Percentiles rank a stretch among this genome's conserved stretches.
Evolutionary conservation across 30 jellyfish, hydroid and myxozoan genomes (phyloP).

Genomic region (Clytia hemisphaerica): DNA sequence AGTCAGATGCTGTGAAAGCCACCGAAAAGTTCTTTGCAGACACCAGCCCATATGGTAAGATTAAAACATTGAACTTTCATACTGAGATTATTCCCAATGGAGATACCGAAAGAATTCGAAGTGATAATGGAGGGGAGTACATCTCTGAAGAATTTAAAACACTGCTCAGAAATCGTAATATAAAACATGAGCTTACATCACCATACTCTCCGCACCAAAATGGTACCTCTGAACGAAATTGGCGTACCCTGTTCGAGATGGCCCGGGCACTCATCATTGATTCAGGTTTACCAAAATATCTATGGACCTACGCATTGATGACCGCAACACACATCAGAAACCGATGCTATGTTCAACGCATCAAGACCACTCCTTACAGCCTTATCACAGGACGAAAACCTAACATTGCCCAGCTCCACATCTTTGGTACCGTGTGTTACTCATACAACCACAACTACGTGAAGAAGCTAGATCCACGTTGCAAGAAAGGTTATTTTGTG

Average conservation of each 20-base stretch:
- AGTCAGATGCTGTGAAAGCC: too few species aligned
- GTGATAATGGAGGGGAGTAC: too few species aligned
- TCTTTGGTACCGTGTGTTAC: constrained; percentile 13
- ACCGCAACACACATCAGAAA: constrained; percentile 7
- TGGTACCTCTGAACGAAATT: constrained; percentile 35
- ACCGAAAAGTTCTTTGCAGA: too few species aligned
- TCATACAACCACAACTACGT: not conserved
- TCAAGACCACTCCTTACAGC: constrained; percentile 4
- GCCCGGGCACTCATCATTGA: constrained; percentile 15
- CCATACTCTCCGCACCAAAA: constrained; percentile 40
- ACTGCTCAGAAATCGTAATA: too few species aligned
- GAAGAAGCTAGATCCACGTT: constrained; percentile 15
- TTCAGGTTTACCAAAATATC: not conserved
- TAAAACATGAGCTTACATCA: constrained; percentile 28
- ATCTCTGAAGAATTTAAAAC: too few species aligned
- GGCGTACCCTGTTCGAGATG: constrained; percentile 35
- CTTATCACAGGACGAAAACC: constrained; percentile 9
- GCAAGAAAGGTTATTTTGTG: constrained; percentile 22
- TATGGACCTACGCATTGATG: not conserved
- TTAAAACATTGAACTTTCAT: too few species aligned
- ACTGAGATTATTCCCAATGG: too few species aligned
- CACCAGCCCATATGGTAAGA: too few species aligned
- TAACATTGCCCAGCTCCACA: constrained; percentile 11
- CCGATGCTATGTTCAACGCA: constrained; percentile 11
- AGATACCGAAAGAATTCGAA: too few species aligned